A percentile compares a stretch with the other conserved stretches of the same genome.
Evolutionary conservation across 2,113 vertebrate genomes (phyloP).

Genomic region (Onychostoma macrolepis): DNA sequence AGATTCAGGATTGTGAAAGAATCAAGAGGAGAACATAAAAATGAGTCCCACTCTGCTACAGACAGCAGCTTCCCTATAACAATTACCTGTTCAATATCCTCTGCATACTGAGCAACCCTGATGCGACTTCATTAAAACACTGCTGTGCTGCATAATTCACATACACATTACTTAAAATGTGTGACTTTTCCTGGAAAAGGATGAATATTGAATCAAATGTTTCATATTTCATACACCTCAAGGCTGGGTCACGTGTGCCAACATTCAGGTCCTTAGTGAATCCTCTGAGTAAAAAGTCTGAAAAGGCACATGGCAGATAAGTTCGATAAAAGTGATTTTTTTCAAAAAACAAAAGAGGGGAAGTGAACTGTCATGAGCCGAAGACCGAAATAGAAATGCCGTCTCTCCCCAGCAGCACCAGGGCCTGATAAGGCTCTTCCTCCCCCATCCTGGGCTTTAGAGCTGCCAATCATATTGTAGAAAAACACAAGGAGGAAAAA

Average conservation of each 20-base stretch:
- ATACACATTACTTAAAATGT: conserved; percentile 30
- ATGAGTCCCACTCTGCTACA: neutral
- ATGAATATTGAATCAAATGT: conserved; percentile 3
- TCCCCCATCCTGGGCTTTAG: conserved; percentile 6
- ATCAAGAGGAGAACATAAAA: neutral
- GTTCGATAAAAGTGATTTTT: conserved; percentile 55
- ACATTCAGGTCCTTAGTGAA: neutral
- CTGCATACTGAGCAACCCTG: neutral
- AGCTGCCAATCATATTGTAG: conserved; percentile 35
- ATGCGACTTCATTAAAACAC: conserved; percentile 3
- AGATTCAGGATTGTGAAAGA: neutral
- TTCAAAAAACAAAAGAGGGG: conserved; percentile 52
- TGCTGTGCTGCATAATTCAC: conserved; percentile 6
- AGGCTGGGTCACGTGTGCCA: neutral
- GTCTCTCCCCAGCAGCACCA: conserved; percentile 47
- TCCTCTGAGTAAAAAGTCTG: neutral
- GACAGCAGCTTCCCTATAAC: neutral
- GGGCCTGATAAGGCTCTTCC: conserved; percentile 44
- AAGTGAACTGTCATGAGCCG: conserved; percentile 47
- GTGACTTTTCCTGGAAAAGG: neutral
- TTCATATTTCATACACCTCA: neutral
- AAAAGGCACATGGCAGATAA: neutral
- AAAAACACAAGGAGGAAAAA: conserved; percentile 3
- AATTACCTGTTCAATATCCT: neutral
- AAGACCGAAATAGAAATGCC: conserved; percentile 61